Conservation (phyloP, 1,140 invertebrate genomes). For the Spodoptera frugiperda region DNA sequence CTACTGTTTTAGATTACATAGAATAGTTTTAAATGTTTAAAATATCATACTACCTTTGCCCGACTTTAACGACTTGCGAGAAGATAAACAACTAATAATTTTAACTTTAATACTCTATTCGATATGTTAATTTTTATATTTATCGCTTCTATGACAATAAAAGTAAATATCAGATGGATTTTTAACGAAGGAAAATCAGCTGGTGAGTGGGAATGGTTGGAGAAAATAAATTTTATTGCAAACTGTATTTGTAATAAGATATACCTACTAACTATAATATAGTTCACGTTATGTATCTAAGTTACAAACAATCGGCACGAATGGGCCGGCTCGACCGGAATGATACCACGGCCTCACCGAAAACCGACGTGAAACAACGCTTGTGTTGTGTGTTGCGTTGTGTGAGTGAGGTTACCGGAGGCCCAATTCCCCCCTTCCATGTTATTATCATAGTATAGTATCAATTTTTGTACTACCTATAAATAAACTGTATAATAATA, state of each 20-base stretch:
- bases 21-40: conserved; percentile 5
- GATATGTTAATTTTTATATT: conserved; percentile 21
- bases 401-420: too few relatives aligned
- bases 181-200: conserved; percentile 12
- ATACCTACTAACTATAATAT: too few relatives aligned
- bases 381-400: too few relatives aligned
- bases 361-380: too few relatives aligned
- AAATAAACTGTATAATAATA: too few relatives aligned
- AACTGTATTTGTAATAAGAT: not conserved
- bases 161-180: not conserved
- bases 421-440: too few relatives aligned
- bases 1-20: conserved; percentile 30
- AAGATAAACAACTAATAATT: conserved; percentile 33
- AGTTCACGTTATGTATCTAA: too few relatives aligned
- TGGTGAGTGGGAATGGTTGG: not conserved
- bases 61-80: conserved; percentile 17
- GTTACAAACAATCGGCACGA: too few relatives aligned
- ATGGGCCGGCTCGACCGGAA: too few relatives aligned
- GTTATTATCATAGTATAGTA: too few relatives aligned
- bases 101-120: conserved; percentile 16
- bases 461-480: too few relatives aligned
- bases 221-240: not conserved
- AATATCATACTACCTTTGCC: not conserved
- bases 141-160: not conserved
- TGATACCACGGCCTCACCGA: too few relatives aligned